Percentiles rank a stretch among this genome's conserved stretches.
phyloP scores from a whole-genome alignment of 2,888 invertebrate genomes.

The Napeogenes inachia region DNA sequence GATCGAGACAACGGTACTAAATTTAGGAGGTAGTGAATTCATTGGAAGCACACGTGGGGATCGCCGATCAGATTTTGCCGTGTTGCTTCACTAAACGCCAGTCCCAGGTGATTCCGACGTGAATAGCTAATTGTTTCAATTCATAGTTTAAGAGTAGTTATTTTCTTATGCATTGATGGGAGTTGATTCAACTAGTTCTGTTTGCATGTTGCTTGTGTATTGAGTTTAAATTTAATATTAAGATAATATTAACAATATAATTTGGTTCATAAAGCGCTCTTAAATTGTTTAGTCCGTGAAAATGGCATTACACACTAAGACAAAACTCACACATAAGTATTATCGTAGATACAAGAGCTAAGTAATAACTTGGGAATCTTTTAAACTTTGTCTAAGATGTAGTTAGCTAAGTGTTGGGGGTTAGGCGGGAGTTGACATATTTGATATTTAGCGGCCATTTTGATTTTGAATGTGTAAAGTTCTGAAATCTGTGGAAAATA shows the following conservation, averaged over 20 bases:
- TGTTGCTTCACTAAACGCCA: constrained; percentile 39
- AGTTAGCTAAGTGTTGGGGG: constrained; percentile 21
- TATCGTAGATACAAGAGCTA: too few relatives aligned
- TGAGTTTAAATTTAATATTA: background rate
- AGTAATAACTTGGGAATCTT: constrained; percentile 16
- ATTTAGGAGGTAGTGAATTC: constrained; percentile 41
- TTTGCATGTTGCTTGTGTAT: constrained; percentile 3
- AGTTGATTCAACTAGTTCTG: constrained; percentile 18
- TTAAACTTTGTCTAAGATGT: constrained; percentile 28
- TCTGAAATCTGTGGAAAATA: too few relatives aligned
- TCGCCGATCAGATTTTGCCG: constrained; percentile 34
- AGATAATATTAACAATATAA: too few relatives aligned
- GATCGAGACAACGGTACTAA: constrained; percentile 56
- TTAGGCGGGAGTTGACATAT: constrained; percentile 19
- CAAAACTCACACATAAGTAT: too few relatives aligned
- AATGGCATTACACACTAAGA: too few relatives aligned
- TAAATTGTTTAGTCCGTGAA: too few relatives aligned
- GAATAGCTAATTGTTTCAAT: constrained; percentile 42
- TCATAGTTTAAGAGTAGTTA: constrained; percentile 32
- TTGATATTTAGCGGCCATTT: constrained; percentile 20
- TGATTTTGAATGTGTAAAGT: too few relatives aligned
- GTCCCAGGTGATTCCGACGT: constrained; percentile 44
- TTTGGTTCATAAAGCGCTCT: too few relatives aligned
- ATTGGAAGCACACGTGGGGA: constrained; percentile 24
- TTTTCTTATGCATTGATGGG: constrained; percentile 27